A percentile compares a stretch with the other conserved stretches of the same genome.
Conservation (phyloP, 2,797 vertebrate species). For the Ibycter americanus region DNA sequence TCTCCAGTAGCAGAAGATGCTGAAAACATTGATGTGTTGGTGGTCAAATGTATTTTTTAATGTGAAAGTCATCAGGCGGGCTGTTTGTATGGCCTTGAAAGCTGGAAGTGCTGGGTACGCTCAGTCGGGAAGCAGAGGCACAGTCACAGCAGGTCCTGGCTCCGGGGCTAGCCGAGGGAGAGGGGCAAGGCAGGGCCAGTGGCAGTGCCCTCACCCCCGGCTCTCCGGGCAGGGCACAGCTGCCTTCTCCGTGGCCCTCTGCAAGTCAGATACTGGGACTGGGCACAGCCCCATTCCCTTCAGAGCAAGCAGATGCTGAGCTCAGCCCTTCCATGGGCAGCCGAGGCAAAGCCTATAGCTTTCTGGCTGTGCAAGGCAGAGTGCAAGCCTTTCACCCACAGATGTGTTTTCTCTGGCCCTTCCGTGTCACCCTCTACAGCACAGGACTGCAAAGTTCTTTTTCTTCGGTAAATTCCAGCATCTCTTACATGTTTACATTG, state of each 20-base stretch:
- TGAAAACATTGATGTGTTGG: neutral
- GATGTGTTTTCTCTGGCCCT: slow-evolving; percentile 46
- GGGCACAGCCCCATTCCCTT: neutral
- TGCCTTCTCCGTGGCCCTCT: neutral
- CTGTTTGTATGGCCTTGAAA: neutral
- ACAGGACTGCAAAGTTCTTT: slow-evolving; percentile 12
- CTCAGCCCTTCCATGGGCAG: neutral
- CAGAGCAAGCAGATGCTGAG: neutral
- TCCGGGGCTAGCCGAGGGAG: neutral
- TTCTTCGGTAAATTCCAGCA: slow-evolving; percentile 41
- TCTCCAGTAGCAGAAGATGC: neutral
- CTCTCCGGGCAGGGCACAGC: neutral
- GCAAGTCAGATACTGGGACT: accelerated
- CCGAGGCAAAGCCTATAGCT: neutral
- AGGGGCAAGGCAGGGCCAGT: neutral
- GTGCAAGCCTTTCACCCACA: neutral
- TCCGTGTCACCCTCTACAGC: neutral
- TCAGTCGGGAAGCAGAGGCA: neutral
- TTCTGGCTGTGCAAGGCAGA: slow-evolving; percentile 6
- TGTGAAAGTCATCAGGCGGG: neutral
- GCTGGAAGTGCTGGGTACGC: neutral
- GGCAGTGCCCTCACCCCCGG: neutral
- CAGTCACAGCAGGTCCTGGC: neutral
- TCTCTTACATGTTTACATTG: slow-evolving; percentile 30
- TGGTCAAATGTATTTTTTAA: accelerated